Evolutionary conservation across 2,888 invertebrate species (phyloP).

Genomic region (Caenorhabditis uteleia): DNA sequence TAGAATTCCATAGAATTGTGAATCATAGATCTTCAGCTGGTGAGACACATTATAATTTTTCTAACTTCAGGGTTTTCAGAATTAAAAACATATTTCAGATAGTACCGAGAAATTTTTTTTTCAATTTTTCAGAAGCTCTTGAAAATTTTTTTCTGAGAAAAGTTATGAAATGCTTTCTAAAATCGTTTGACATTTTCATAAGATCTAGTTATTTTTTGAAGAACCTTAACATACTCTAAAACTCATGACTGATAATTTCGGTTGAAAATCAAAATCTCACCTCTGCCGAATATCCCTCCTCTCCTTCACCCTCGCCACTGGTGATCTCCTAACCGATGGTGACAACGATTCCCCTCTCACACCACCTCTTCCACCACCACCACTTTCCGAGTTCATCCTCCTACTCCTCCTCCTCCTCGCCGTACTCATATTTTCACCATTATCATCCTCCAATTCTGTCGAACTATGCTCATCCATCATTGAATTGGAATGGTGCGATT

Average conservation of each 20-base stretch:
- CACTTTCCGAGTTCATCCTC: slow-evolving; percentile 23
- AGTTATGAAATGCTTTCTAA: too few species aligned
- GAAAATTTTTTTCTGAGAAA: too few species aligned
- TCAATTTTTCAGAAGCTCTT: too few species aligned
- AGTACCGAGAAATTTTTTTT: too few species aligned
- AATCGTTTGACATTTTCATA: too few species aligned
- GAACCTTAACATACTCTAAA: background rate
- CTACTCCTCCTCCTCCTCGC: slow-evolving; percentile 31
- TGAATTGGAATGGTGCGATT: slow-evolving; percentile 67
- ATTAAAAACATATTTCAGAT: too few species aligned
- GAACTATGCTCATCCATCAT: slow-evolving; percentile 65
- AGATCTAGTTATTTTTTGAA: too few species aligned
- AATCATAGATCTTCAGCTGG: too few species aligned
- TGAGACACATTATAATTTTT: too few species aligned
- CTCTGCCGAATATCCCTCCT: slow-evolving; percentile 43
- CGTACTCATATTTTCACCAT: slow-evolving; percentile 12
- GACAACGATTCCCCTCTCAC: slow-evolving; percentile 43
- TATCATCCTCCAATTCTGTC: slow-evolving; percentile 48
- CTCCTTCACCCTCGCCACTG: slow-evolving; percentile 65
- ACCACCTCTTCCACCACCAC: slow-evolving; percentile 11
- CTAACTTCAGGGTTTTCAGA: too few species aligned
- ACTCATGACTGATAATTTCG: background rate
- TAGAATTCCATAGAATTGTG: too few species aligned
- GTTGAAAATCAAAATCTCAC: too few species aligned
- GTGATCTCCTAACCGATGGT: slow-evolving; percentile 62